Percentiles rank a stretch among this genome's conserved stretches.
Evolutionary conservation across 2,797 vertebrate species (phyloP).

Genomic region (Gambusia yucatana): DNA sequence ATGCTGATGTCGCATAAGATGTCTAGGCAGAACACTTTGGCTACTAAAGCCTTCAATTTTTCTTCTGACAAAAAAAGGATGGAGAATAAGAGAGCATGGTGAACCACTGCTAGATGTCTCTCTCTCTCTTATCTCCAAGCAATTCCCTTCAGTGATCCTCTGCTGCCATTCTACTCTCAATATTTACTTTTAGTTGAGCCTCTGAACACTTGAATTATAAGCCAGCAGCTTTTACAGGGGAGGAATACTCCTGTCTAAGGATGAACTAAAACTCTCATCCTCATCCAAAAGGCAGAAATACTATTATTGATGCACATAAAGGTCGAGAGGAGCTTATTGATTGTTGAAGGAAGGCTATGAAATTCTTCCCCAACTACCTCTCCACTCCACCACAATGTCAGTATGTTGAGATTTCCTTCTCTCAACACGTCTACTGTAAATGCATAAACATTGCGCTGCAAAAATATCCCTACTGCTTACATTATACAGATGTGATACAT

Average conservation of each 20-base stretch:
- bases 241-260: slow-evolving; percentile 55
- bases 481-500: slow-evolving; percentile 40
- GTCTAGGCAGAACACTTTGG: slow-evolving; percentile 33
- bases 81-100: neutral
- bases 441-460: slow-evolving; percentile 27
- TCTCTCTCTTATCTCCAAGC: slow-evolving; percentile 8
- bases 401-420: slow-evolving; percentile 26
- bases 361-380: slow-evolving; percentile 30
- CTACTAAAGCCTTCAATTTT: slow-evolving; percentile 19
- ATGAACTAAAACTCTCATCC: slow-evolving; percentile 60
- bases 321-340: slow-evolving; percentile 75
- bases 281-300: slow-evolving; percentile 68
- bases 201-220: slow-evolving; percentile 50
- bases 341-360: slow-evolving; percentile 47
- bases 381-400: slow-evolving; percentile 25
- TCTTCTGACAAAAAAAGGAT: slow-evolving; percentile 10
- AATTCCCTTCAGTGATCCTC: slow-evolving; percentile 26
- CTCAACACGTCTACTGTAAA: slow-evolving; percentile 38
- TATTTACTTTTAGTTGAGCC: slow-evolving; percentile 58
- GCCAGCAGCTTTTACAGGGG: slow-evolving; percentile 58
- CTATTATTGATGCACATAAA: slow-evolving; percentile 71
- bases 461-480: slow-evolving; percentile 16
- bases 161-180: slow-evolving; percentile 40
- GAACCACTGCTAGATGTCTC: slow-evolving; percentile 7
- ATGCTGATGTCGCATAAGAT: slow-evolving; percentile 57